Evolutionary conservation across 2,113 vertebrate genomes (phyloP), one percentile per base, ranked within the genome.

Genomic region (Epinephelus fuscoguttatus): DNA sequence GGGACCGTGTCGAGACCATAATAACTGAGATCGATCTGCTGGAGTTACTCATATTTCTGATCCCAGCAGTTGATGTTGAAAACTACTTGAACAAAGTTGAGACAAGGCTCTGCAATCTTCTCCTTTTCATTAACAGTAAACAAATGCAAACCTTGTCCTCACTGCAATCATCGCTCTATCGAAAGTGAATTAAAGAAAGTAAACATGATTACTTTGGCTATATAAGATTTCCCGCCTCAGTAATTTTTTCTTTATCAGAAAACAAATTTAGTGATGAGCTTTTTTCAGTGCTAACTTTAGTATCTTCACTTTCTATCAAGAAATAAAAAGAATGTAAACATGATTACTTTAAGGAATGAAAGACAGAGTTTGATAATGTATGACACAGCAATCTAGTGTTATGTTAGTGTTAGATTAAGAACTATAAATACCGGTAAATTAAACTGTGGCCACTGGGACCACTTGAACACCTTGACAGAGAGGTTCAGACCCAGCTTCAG

Each of bases 401-500:
- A 60, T 12, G 6, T 57, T 37, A 27, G 33, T 27, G 27, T 11
- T 56, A 74, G 7, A 30, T 64, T 53, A 81, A 66, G 59, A 63
- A 15, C 18, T 45, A 27, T 68, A 40, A 68, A 72, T 45, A 45
- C 11, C 15, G 5, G 15, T 76, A n/a, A 78, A 80, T 66, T 10
- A 42, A 33, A 49, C 6, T 59, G 14, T 71, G 37, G 52, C 30
- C 30, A 30, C 30, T 10, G 3, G 55, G 42, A 59, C 23, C 30
- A 56, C 42, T 70, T 60, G 40, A 53, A 30, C 75, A 84, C 76
- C 37, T 76, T 70, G 59, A 82, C 47, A 49, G 68, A 56, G 71
- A 69, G 14, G 59, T 75, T 53, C 53, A 78, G 45, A 62, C 70
- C 33, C 72, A 62, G 69, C 66, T 60, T 49, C 59, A 50, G 70